Percentiles rank a stretch among this genome's conserved stretches.
Evolutionary conservation across 2,888 invertebrate species (phyloP).

Genomic region (Andrena minutula): DNA sequence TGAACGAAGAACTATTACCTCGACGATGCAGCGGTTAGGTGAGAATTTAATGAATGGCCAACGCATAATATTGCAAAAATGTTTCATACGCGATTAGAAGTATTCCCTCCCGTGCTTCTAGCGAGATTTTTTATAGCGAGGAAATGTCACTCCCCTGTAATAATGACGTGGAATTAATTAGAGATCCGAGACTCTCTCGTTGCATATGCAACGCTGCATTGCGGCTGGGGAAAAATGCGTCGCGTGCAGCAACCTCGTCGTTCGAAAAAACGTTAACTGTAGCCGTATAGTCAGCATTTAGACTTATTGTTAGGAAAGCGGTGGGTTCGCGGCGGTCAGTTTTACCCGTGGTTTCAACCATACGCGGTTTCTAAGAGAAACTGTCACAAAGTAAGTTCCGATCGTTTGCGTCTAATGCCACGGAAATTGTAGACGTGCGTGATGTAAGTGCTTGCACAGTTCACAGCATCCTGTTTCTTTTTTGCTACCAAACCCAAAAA

Average conservation of each 20-base stretch:
- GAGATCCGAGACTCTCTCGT: conserved; percentile 25
- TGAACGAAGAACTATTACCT: conserved; percentile 11
- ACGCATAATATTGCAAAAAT: conserved; percentile 24
- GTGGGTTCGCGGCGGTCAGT: conserved; percentile 23
- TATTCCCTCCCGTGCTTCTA: conserved; percentile 3
- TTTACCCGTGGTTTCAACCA: conserved; percentile 31
- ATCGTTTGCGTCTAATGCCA: background rate
- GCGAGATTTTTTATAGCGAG: conserved; percentile 1
- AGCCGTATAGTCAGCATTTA: conserved; percentile 46
- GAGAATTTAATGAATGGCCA: conserved; percentile 47
- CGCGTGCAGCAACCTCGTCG: conserved; percentile 36
- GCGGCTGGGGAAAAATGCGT: conserved; percentile 37
- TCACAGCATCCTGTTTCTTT: too few relatives aligned
- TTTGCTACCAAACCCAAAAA: too few relatives aligned
- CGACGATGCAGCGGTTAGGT: conserved; percentile 16
- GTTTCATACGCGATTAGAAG: background rate
- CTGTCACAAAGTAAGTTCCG: conserved; percentile 16
- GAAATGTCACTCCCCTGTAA: conserved; percentile 10
- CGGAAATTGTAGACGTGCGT: background rate
- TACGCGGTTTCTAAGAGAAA: conserved; percentile 46
- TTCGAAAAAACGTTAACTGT: conserved; percentile 33
- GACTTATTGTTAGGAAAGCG: conserved; percentile 34
- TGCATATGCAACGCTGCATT: conserved; percentile 24
- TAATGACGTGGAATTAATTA: conserved; percentile 49
- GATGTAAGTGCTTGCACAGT: too few relatives aligned